Conservation (phyloP, 2,888 invertebrate species). For the Nomada fabriciana region DNA sequence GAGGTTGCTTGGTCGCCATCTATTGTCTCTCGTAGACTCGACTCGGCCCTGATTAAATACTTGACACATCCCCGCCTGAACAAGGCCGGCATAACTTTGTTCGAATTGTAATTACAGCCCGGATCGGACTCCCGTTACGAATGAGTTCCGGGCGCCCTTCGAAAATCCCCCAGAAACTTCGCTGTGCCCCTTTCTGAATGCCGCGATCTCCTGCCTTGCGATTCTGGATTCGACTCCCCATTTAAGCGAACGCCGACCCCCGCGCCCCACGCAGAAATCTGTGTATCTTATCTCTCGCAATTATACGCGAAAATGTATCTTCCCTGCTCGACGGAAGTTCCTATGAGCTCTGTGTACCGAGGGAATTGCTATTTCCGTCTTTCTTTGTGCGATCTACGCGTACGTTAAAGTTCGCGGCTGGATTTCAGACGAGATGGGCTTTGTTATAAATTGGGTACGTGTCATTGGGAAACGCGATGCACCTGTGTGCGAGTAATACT, state of each 20-base stretch:
- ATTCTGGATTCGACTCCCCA: constrained; percentile 39
- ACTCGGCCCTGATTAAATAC: constrained; percentile 83
- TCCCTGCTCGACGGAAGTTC: constrained; percentile 1
- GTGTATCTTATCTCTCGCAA: constrained; percentile 23
- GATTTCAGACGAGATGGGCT: constrained; percentile 5
- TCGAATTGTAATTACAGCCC: constrained; percentile 83
- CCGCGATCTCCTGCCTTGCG: constrained; percentile 46
- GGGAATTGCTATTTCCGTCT: constrained; percentile 19
- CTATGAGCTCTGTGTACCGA: constrained; percentile 10
- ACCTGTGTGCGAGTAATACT: too few species aligned
- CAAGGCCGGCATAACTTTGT: constrained; percentile 81
- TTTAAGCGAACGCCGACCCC: constrained; percentile 11
- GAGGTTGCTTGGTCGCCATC: constrained; percentile 70
- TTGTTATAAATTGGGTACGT: constrained; percentile 9
- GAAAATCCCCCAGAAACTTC: constrained; percentile 64
- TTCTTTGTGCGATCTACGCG: constrained; percentile 8
- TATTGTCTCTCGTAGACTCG: constrained; percentile 82
- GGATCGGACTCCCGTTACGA: constrained; percentile 76
- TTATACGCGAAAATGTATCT: constrained; percentile 25
- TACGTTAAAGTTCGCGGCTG: not conserved
- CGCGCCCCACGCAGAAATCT: constrained; percentile 21
- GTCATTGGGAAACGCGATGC: too few species aligned
- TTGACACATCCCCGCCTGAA: constrained; percentile 81
- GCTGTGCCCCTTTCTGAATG: constrained; percentile 57
- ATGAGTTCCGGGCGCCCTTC: constrained; percentile 68